These are phyloP conservation scores for Sweltsa coloradensis DNA, from an alignment of 1,140 invertebrate genomes.

Conservation along the genomic window DNA sequence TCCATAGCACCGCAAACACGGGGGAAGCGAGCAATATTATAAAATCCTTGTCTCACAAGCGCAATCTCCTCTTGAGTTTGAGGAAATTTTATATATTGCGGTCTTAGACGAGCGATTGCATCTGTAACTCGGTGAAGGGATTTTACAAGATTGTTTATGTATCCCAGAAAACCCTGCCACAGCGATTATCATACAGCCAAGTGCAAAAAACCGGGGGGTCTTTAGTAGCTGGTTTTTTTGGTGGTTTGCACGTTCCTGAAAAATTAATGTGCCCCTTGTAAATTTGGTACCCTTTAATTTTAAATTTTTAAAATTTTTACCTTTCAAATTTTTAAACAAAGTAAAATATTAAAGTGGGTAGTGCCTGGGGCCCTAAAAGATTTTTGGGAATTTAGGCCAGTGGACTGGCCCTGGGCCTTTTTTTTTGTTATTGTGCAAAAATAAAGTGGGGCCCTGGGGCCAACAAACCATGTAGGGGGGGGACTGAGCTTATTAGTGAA, in stretches of 20 bases:
- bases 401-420: no score
- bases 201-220: conserved; percentile 20
- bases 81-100: conserved; percentile 19
- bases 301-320: no score
- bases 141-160: conserved; percentile 17
- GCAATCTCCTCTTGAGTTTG: conserved; percentile 17
- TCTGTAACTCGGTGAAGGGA: conserved; percentile 19
- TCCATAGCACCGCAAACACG: conserved; percentile 25
- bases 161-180: conserved; percentile 20
- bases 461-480: no score
- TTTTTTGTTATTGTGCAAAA: no score
- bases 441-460: no score
- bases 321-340: no score
- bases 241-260: neutral
- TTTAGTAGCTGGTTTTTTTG: neutral
- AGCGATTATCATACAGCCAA: conserved; percentile 17
- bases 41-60: conserved; percentile 17
- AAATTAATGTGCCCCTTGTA: neutral
- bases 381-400: no score
- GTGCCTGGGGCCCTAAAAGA: no score
- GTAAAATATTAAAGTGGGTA: no score
- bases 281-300: no score
- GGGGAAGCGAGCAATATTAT: conserved; percentile 19
- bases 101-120: conserved; percentile 18
- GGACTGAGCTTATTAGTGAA: no score